Conservation (phyloP, 2,888 invertebrate species). For the Lysandra bellargus region DNA sequence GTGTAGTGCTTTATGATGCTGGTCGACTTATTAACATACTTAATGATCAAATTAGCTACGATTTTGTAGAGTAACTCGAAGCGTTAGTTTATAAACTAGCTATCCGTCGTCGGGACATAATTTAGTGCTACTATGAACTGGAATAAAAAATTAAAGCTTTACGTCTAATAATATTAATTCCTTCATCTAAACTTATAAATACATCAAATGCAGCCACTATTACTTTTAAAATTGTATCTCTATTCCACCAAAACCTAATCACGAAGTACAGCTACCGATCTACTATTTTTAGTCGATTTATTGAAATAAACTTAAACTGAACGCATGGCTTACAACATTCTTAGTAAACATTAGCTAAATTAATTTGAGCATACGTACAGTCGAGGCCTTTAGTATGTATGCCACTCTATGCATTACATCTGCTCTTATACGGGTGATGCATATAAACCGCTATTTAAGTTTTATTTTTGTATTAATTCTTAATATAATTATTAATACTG, state of each 20-base stretch:
- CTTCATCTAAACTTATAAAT: too few relatives aligned
- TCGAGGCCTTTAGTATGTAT: neutral
- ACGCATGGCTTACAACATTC: too few relatives aligned
- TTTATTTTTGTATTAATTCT: conserved; percentile 20
- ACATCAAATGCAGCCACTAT: too few relatives aligned
- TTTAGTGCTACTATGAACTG: too few relatives aligned
- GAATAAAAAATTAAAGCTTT: too few relatives aligned
- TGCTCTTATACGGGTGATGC: neutral
- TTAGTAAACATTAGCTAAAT: neutral
- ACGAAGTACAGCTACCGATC: too few relatives aligned
- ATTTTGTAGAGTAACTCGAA: neutral
- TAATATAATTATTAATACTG: too few relatives aligned
- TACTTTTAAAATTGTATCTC: too few relatives aligned
- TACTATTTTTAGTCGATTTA: too few relatives aligned
- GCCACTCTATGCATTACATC: neutral
- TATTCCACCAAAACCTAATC: too few relatives aligned
- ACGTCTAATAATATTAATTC: too few relatives aligned
- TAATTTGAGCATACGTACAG: neutral
- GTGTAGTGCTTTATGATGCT: neutral
- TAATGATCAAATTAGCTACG: conserved; percentile 8
- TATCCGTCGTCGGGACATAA: neutral
- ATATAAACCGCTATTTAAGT: neutral
- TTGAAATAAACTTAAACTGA: too few relatives aligned
- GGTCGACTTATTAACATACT: neutral
- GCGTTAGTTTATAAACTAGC: neutral